phyloP scores from a whole-genome alignment of 2,113 vertebrate species.

The Oceanodroma tethys region DNA sequence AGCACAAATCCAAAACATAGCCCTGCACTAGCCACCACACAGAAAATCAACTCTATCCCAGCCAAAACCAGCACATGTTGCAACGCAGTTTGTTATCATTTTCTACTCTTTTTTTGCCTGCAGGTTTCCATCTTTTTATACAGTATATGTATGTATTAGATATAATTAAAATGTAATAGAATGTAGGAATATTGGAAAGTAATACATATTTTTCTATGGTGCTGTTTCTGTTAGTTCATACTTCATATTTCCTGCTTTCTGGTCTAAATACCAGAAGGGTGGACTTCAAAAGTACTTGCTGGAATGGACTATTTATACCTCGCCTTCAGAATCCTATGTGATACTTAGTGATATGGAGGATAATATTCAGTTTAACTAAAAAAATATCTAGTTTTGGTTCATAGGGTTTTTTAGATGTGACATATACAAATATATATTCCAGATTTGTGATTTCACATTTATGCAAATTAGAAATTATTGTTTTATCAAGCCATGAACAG shows the following conservation, averaged over 20 bases:
- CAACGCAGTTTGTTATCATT: background rate
- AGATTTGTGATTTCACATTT: background rate
- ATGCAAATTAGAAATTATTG: background rate
- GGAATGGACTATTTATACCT: background rate
- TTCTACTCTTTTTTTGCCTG: background rate
- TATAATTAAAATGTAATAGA: background rate
- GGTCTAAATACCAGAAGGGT: background rate
- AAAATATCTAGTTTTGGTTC: background rate
- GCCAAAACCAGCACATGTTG: background rate
- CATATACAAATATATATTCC: background rate
- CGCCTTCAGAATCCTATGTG: background rate
- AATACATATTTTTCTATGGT: background rate
- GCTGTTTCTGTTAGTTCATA: background rate
- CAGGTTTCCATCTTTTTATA: background rate
- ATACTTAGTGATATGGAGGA: background rate
- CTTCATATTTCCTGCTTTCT: background rate
- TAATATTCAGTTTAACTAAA: background rate
- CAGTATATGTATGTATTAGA: background rate
- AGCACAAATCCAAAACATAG: too few relatives aligned
- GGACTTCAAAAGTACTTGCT: background rate
- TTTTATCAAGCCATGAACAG: background rate
- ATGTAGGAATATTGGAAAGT: background rate
- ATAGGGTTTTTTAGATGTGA: background rate
- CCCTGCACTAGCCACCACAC: too few relatives aligned
- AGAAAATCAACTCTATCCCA: too few relatives aligned